Evolutionary conservation across 2,113 vertebrate species (phyloP), one percentile per base, ranked within the genome.

Genomic region (Thamnophis sirtalis): DNA sequence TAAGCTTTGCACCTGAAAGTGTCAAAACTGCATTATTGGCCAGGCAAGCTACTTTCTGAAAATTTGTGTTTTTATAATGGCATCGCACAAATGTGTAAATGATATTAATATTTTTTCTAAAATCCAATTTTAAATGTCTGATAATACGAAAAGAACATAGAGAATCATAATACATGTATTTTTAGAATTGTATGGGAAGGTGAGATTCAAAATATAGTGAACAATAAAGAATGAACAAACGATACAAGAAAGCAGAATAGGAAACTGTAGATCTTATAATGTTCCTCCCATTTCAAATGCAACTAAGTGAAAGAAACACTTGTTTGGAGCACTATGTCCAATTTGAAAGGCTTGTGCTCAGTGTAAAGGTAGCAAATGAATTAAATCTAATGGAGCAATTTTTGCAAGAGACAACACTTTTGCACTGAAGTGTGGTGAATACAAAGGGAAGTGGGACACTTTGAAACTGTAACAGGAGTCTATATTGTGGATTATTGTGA

Each of bases 401-500:
- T 73, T 89, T 87, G 55, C 0, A 3, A 96, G 88, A 90, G 86
- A 93, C 86, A 91, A 84, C 90, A 90, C 91, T 90, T 88, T 89
- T 26, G 50, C 90, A 90, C 58, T 84, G 92, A 55, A 93, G 21
- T 0, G 0, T 58, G 4, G 63, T 51, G 94, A 95, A 95, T 94
- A 90, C 90, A 93, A 96, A 93, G 28, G 80, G 94, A 84, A 93
- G 48, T 0, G 21, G 58, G 54, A 55, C 73, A 91, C 92, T 92
- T 53, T 87, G 92, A 95, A 93, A 92, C 22, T 95, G 94, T 50
- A 96, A 94, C 80, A 80, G 90, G 85, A 84, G 91, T 96, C 91
- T 60, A 93, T 87, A 91, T 88, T 88, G 7, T 92, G 96, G 93
- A 89, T 93, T 96, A 96, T 95, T 96, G 93, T 87, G 87, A 96